Conservation (phyloP, 2,888 invertebrate species). For the Phytoseiulus persimilis region DNA sequence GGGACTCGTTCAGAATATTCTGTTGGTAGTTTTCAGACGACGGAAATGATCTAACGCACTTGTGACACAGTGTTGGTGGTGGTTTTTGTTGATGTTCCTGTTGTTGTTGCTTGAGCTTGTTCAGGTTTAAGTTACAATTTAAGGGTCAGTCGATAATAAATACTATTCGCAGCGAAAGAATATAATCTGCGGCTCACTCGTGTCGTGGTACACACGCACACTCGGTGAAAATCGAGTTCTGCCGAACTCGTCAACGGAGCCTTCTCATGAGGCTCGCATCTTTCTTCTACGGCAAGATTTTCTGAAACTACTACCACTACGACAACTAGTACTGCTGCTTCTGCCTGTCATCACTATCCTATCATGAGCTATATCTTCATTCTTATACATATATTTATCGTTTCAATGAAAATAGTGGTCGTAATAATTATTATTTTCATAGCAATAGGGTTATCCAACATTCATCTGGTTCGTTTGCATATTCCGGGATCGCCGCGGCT, state of each 20-base stretch:
- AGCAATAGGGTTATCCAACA: neutral
- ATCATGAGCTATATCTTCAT: neutral
- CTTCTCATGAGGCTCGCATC: neutral
- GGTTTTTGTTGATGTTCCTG: neutral
- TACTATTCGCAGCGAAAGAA: neutral
- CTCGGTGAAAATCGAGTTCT: neutral
- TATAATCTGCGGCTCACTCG: neutral
- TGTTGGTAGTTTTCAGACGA: neutral
- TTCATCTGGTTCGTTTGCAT: neutral
- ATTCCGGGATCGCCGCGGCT: neutral
- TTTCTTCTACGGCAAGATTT: neutral
- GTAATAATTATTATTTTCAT: neutral
- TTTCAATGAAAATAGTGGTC: neutral
- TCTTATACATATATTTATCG: neutral
- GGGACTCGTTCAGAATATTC: neutral
- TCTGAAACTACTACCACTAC: neutral
- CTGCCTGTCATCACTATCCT: neutral
- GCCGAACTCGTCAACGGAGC: neutral
- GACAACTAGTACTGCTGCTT: neutral
- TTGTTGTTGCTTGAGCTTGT: neutral
- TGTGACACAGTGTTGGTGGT: neutral
- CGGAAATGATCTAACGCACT: neutral
- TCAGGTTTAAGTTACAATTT: constrained; percentile 5
- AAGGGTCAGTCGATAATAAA: neutral
- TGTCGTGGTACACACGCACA: neutral